phyloP scores from a whole-genome alignment of 2,113 vertebrate genomes.

The Pachycephala philippinensis region DNA sequence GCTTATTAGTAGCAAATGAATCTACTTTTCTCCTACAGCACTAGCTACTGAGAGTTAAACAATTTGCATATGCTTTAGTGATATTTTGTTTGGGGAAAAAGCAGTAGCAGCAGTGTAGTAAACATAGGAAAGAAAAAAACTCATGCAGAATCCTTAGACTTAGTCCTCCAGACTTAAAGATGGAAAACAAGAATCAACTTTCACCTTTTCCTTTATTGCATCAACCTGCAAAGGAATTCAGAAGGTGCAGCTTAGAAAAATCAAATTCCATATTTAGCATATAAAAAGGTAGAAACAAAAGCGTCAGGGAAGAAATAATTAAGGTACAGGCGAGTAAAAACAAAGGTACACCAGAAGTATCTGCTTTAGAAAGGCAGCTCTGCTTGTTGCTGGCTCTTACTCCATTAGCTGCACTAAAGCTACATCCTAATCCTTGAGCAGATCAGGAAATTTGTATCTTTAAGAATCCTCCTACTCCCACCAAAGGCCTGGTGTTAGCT shows the following conservation, averaged over 20 bases:
- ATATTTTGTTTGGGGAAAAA: constrained; percentile 78
- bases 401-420: neutral
- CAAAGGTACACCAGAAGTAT: constrained; percentile 72
- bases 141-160: constrained; percentile 94
- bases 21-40: constrained; percentile 77
- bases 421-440: neutral
- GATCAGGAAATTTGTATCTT: neutral
- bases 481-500: neutral
- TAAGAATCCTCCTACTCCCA: neutral
- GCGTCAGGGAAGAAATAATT: constrained; percentile 74
- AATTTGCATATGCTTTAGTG: constrained; percentile 84
- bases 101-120: constrained; percentile 88
- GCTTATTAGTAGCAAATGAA: constrained; percentile 78
- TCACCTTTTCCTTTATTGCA: constrained; percentile 96
- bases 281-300: constrained; percentile 85
- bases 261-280: constrained; percentile 77
- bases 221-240: constrained; percentile 99
- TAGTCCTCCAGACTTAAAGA: constrained; percentile 97
- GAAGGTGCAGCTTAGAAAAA: constrained; percentile 91
- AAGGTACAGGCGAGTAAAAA: constrained; percentile 68
- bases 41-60: constrained; percentile 81
- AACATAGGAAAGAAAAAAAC: constrained; percentile 84
- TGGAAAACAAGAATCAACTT: constrained; percentile 93
- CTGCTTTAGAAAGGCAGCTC: constrained; percentile 57
- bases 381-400: neutral